Conservation (phyloP, 2,113 vertebrate species). For the Bostrychus sinensis region DNA sequence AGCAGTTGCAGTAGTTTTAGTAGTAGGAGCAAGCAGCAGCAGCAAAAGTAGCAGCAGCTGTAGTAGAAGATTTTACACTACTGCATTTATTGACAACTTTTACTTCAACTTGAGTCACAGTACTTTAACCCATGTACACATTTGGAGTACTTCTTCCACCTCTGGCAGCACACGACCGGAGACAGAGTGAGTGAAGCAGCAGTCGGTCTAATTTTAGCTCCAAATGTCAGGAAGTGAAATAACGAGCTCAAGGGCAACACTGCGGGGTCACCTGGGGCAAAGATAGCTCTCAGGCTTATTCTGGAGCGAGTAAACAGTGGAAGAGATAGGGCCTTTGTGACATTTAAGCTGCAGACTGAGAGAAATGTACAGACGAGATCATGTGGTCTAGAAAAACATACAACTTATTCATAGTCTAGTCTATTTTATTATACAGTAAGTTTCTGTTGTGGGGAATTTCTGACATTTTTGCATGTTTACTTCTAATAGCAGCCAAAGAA, state of each 20-base stretch:
- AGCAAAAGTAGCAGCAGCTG: too few relatives aligned
- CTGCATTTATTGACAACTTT: too few relatives aligned
- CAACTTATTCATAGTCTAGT: too few relatives aligned
- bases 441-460: too few relatives aligned
- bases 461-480: too few relatives aligned
- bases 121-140: neutral
- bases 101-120: neutral
- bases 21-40: too few relatives aligned
- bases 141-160: neutral
- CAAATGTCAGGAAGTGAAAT: constrained; percentile 55
- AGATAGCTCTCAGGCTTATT: constrained; percentile 30
- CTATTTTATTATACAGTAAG: too few relatives aligned
- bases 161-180: constrained; percentile 15
- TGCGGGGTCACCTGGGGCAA: constrained; percentile 27
- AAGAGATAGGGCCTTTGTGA: constrained; percentile 27
- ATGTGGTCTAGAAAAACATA: neutral
- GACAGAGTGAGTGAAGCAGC: constrained; percentile 28
- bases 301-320: constrained; percentile 34
- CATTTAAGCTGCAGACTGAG: neutral
- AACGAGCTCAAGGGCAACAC: constrained; percentile 47
- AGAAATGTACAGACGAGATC: neutral
- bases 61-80: too few relatives aligned
- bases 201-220: constrained; percentile 55
- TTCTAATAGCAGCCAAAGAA: too few relatives aligned
- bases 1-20: too few relatives aligned